phyloP scores from a whole-genome alignment of 2,113 vertebrate species.

The Psittacara wagleri region DNA sequence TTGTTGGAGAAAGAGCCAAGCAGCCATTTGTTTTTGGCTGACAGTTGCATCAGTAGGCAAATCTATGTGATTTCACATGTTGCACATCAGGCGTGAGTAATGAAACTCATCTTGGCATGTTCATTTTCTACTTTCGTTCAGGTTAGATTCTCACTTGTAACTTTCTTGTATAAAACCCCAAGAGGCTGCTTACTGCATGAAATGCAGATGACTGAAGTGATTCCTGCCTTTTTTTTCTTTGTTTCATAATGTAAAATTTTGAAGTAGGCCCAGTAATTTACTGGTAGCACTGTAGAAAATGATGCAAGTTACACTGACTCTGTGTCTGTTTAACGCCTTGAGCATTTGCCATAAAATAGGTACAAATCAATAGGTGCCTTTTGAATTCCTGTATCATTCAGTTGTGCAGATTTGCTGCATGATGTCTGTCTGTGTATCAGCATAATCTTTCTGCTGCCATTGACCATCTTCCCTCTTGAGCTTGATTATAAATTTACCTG shows the following conservation, averaged over 20 bases:
- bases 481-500: not conserved
- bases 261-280: not conserved
- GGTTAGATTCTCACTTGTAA: not conserved
- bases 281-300: not conserved
- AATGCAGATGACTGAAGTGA: not conserved
- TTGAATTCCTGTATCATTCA: not conserved
- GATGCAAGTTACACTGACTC: not conserved
- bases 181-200: not conserved
- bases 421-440: not conserved
- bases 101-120: constrained; percentile 9
- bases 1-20: not conserved
- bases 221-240: not conserved
- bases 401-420: not conserved
- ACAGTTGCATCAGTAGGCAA: not conserved
- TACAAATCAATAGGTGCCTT: not conserved
- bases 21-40: constrained; percentile 1
- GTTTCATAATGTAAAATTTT: not conserved
- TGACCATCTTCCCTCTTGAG: not conserved
- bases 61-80: not conserved
- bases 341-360: not conserved
- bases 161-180: not conserved
- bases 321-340: not conserved
- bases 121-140: constrained; percentile 6
- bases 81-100: not conserved
- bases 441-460: not conserved